Evolutionary conservation across 2,113 vertebrate species (phyloP).

Genomic region (Phrynosoma blainvillii): DNA sequence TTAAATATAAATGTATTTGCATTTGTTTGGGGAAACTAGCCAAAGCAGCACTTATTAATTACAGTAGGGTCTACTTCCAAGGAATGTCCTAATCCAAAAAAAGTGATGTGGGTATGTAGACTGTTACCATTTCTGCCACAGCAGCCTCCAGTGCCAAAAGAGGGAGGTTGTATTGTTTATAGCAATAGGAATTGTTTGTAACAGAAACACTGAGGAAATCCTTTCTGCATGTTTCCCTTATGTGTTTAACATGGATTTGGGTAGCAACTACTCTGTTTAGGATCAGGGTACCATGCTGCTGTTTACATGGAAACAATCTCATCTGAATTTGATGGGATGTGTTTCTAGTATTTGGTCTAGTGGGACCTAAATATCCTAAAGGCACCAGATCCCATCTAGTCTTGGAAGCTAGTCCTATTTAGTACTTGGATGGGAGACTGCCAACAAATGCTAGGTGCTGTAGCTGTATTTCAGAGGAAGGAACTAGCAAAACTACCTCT

Average conservation of each 20-base stretch:
- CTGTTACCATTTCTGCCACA: neutral
- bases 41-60: conserved; percentile 56
- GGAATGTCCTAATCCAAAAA: neutral
- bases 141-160: neutral
- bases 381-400: no score
- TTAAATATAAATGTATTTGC: conserved; percentile 45
- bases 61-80: conserved; percentile 14
- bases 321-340: neutral
- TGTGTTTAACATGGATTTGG: neutral
- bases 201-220: neutral
- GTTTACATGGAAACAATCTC: neutral
- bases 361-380: no score
- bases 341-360: neutral
- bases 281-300: neutral
- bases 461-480: no score
- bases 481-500: no score
- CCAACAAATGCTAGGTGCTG: no score
- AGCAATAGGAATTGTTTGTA: neutral
- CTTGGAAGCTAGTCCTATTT: no score
- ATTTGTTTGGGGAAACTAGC: conserved; percentile 62
- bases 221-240: neutral
- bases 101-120: neutral
- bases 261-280: neutral
- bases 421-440: no score
- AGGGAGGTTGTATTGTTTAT: neutral